Conservation (phyloP, 2,888 invertebrate genomes). For the Linnaemya tessellans region DNA sequence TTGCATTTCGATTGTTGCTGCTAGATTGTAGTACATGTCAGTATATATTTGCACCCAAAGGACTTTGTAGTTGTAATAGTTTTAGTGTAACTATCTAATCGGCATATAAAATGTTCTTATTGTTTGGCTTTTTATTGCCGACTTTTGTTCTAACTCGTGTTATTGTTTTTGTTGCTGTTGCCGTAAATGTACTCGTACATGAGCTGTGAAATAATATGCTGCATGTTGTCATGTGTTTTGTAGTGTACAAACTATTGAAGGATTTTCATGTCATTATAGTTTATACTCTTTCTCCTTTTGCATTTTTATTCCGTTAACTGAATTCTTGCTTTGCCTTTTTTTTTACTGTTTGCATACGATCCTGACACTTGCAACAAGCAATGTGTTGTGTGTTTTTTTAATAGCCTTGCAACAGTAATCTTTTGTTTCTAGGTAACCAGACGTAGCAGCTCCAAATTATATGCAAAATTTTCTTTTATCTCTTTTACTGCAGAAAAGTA, state of each 20-base stretch:
- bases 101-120: conserved; percentile 36
- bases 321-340: conserved; percentile 18
- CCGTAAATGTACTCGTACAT: conserved; percentile 10
- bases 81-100: conserved; percentile 26
- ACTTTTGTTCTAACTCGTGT: conserved; percentile 21
- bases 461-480: conserved; percentile 1
- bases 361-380: conserved; percentile 52
- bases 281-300: conserved; percentile 18
- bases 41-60: background rate
- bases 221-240: conserved; percentile 46
- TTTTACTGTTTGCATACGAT: conserved; percentile 50
- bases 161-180: conserved; percentile 10
- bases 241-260: conserved; percentile 53
- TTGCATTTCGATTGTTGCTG: background rate
- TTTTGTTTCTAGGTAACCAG: conserved; percentile 42
- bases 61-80: conserved; percentile 18
- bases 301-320: conserved; percentile 18
- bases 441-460: conserved; percentile 8
- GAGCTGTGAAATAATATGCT: conserved; percentile 13
- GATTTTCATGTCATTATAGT: conserved; percentile 58
- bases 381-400: conserved; percentile 3
- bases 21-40: background rate
- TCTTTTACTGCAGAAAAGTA: background rate
- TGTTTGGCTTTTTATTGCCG: conserved; percentile 33
- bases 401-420: conserved; percentile 30